Percentiles rank a stretch among this genome's conserved stretches.
Evolutionary conservation across 1,140 invertebrate genomes (phyloP).

Genomic region (Sarcophaga peregrina): DNA sequence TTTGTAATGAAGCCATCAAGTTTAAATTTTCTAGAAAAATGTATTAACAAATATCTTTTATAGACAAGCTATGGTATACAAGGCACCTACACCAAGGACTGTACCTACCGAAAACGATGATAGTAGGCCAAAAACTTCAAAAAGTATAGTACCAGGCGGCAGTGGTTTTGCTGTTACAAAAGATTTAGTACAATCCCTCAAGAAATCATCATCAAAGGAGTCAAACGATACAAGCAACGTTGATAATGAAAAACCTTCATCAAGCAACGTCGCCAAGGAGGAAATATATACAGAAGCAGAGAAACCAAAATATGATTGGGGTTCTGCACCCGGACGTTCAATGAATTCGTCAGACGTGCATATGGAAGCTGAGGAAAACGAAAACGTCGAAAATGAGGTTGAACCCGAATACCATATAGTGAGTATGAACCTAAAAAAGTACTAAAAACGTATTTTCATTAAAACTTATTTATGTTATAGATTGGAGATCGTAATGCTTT

Average conservation of each 20-base stretch:
- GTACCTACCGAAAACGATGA: conserved; percentile 41
- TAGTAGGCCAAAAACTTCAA: conserved; percentile 12
- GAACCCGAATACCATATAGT: conserved; percentile 51
- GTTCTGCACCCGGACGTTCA: conserved; percentile 54
- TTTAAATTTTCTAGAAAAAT: too few relatives aligned
- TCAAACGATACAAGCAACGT: background rate
- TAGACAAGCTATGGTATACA: conserved; percentile 60
- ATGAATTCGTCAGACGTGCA: conserved; percentile 47
- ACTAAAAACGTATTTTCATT: background rate
- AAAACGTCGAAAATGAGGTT: conserved; percentile 41
- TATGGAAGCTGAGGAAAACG: conserved; percentile 45
- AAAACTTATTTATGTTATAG: conserved; percentile 64
- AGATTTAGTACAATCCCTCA: conserved; percentile 57
- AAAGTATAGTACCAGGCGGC: conserved; percentile 46
- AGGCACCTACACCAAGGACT: conserved; percentile 47
- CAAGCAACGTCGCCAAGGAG: background rate
- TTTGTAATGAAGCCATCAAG: too few relatives aligned
- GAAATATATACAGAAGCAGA: background rate
- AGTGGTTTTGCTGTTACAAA: conserved; percentile 60
- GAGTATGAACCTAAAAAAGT: conserved; percentile 33
- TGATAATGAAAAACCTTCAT: background rate
- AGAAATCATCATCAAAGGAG: conserved; percentile 48
- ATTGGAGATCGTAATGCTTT: conserved; percentile 77
- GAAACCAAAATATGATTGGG: conserved; percentile 59
- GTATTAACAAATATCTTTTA: background rate